phyloP scores from a whole-genome alignment of 2,113 vertebrate genomes.

The Penelope pileata region DNA sequence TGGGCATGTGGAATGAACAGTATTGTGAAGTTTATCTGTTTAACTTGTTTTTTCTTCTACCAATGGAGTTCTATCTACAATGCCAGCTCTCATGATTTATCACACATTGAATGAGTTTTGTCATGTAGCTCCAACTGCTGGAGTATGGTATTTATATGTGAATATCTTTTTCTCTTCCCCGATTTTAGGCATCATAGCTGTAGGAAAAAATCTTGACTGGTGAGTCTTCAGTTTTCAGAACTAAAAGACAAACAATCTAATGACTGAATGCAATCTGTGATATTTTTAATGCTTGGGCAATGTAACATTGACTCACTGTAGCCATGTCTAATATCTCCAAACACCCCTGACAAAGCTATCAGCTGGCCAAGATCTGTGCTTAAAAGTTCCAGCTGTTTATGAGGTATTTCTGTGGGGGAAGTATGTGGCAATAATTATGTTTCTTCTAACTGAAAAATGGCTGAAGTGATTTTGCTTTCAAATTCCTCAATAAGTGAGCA shows the following conservation, averaged over 20 bases:
- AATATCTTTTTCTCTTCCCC: background rate
- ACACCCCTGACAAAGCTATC: background rate
- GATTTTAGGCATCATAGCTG: background rate
- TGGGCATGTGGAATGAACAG: background rate
- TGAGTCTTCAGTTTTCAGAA: background rate
- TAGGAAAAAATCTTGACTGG: background rate
- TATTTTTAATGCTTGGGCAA: slow-evolving; percentile 27
- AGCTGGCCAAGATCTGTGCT: slow-evolving; percentile 3
- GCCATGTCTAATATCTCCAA: slow-evolving; percentile 19
- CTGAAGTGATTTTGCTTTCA: slow-evolving; percentile 14
- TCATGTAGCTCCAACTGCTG: background rate
- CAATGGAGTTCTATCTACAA: background rate
- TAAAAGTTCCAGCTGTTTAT: slow-evolving; percentile 51
- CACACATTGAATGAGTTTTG: background rate
- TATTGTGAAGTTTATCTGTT: background rate
- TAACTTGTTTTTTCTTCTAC: background rate
- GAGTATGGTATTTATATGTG: background rate
- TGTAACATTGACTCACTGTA: slow-evolving; percentile 50
- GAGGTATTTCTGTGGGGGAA: slow-evolving; percentile 15
- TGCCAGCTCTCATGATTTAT: background rate
- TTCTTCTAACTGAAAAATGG: slow-evolving; percentile 41
- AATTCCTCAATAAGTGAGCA: background rate
- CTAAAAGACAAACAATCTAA: background rate
- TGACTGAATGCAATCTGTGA: background rate
- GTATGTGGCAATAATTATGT: slow-evolving; percentile 33